A percentile compares a stretch with the other conserved stretches of the same genome.
Evolutionary conservation across 2,888 invertebrate species (phyloP).

Genomic region (Drosophila algonquin): DNA sequence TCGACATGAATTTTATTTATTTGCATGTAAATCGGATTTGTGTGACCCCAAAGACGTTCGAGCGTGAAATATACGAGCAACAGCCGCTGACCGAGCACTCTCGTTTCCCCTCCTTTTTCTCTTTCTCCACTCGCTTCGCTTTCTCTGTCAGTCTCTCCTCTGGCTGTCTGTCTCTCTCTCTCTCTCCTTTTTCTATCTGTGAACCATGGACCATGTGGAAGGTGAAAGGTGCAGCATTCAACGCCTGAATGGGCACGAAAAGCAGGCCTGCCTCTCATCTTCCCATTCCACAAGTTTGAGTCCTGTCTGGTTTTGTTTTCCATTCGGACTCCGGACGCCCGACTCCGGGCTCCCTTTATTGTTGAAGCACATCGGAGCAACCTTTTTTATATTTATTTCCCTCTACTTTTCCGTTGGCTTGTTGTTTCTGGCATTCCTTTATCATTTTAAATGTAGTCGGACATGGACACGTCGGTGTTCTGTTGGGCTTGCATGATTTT

Average conservation of each 20-base stretch:
- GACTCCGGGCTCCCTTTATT: conserved; percentile 16
- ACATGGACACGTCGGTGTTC: conserved; percentile 61
- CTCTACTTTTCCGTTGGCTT: conserved; percentile 23
- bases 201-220: conserved; percentile 17
- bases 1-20: conserved; percentile 82
- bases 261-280: conserved; percentile 27
- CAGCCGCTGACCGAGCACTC: conserved; percentile 44
- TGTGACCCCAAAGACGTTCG: conserved; percentile 76
- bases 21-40: conserved; percentile 82
- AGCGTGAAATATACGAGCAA: conserved; percentile 71
- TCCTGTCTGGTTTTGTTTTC: conserved; percentile 41
- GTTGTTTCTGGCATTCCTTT: conserved; percentile 59
- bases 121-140: too few relatives aligned
- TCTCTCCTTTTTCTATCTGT: conserved; percentile 24
- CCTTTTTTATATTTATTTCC: conserved; percentile 28
- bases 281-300: conserved; percentile 10
- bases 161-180: background rate
- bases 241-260: conserved; percentile 54
- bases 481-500: conserved; percentile 74
- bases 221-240: conserved; percentile 45
- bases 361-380: conserved; percentile 31
- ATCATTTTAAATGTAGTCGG: conserved; percentile 70
- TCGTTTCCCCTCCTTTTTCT: conserved; percentile 3
- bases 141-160: conserved; percentile 8
- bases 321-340: conserved; percentile 32